Evolutionary conservation across 2,113 vertebrate species (phyloP).

Genomic region (Dasyurus viverrinus): DNA sequence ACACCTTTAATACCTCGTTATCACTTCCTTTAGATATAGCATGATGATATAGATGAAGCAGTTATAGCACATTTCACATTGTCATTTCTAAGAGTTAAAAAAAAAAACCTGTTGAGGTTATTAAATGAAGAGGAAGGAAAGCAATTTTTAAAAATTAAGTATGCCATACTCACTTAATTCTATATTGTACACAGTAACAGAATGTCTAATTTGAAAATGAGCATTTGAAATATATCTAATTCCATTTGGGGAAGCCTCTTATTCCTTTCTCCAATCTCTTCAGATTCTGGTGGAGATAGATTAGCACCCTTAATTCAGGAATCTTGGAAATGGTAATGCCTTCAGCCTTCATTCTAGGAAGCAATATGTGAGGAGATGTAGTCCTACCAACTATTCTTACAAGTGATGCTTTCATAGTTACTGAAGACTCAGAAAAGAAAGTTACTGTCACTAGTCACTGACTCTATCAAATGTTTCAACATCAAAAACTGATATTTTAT

Average conservation of each 20-base stretch:
- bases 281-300: too few relatives aligned
- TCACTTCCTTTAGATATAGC: slow-evolving; percentile 16
- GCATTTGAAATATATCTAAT: slow-evolving; percentile 1
- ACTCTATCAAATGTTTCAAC: too few relatives aligned
- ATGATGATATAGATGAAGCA: slow-evolving; percentile 5
- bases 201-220: slow-evolving; percentile 14
- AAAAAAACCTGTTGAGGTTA: neutral
- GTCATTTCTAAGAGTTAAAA: slow-evolving; percentile 38
- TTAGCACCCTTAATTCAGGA: too few relatives aligned
- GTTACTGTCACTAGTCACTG: too few relatives aligned
- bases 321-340: too few relatives aligned
- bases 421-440: too few relatives aligned
- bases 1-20: neutral
- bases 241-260: slow-evolving; percentile 14
- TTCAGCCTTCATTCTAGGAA: too few relatives aligned
- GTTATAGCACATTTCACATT: neutral
- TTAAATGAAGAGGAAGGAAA: neutral
- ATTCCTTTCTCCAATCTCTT: neutral
- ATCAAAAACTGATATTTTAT: too few relatives aligned
- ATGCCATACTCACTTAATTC: neutral
- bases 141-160: neutral
- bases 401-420: too few relatives aligned
- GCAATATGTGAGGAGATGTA: too few relatives aligned
- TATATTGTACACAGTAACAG: neutral
- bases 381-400: too few relatives aligned